phyloP scores from a whole-genome alignment of 2,888 invertebrate species.

The Mermis nigrescens region DNA sequence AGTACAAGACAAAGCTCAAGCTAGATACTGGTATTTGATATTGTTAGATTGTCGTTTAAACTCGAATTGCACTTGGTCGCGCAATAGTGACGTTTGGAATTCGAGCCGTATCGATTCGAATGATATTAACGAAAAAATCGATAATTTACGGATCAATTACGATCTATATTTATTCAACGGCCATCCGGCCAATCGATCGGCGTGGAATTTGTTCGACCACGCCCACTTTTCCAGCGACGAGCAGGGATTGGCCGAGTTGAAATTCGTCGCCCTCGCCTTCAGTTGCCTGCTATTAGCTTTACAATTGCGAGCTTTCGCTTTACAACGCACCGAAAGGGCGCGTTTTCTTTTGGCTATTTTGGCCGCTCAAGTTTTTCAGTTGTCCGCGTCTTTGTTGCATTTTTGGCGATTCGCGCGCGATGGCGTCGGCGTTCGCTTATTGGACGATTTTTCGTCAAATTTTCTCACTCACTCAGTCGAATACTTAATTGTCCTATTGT shows the following conservation, averaged over 20 bases:
- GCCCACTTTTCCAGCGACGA: constrained; percentile 92
- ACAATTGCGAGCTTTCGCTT: background rate
- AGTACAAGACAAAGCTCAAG: constrained; percentile 66
- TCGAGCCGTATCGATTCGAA: too few species aligned
- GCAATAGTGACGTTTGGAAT: too few species aligned
- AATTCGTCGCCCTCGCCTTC: constrained; percentile 40
- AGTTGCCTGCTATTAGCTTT: background rate
- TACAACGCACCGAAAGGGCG: background rate
- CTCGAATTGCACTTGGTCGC: constrained; percentile 8
- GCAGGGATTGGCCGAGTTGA: constrained; percentile 66
- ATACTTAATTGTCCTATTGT: constrained; percentile 61
- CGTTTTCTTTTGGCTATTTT: constrained; percentile 16
- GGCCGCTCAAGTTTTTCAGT: constrained; percentile 38
- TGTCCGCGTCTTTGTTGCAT: constrained; percentile 67
- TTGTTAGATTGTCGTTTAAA: constrained; percentile 2
- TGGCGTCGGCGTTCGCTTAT: constrained; percentile 72
- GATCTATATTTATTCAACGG: constrained; percentile 57
- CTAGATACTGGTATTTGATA: constrained; percentile 45
- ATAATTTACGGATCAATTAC: constrained; percentile 12
- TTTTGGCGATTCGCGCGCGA: constrained; percentile 71
- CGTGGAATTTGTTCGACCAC: constrained; percentile 50
- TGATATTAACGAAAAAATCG: too few species aligned
- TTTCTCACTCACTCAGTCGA: background rate
- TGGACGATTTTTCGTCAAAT: constrained; percentile 30
- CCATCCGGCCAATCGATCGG: constrained; percentile 59